Percentiles rank a stretch among this genome's conserved stretches.
Evolutionary conservation across 2,113 vertebrate species (phyloP).

Genomic region (Barbus barbus): DNA sequence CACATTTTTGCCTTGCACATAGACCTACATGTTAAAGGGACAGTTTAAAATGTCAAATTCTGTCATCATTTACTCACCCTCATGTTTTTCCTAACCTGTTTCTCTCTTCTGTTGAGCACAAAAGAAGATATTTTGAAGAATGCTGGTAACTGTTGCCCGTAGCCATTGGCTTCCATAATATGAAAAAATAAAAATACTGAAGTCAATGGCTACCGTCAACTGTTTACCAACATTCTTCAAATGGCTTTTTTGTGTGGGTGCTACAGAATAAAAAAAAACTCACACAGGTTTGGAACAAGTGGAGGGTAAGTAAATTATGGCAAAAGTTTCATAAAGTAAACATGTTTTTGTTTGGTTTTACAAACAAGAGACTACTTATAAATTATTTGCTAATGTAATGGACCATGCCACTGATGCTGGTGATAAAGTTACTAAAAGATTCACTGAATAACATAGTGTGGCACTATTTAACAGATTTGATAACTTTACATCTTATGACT

Average conservation of each 20-base stretch:
- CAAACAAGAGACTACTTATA: not conserved
- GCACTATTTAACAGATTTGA: slow-evolving; percentile 10
- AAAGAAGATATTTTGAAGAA: not conserved
- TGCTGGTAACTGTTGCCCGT: not conserved
- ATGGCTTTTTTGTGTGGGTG: not conserved
- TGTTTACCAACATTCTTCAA: too few relatives aligned
- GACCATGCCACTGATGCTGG: not conserved
- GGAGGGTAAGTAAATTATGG: too few relatives aligned
- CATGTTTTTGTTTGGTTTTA: not conserved
- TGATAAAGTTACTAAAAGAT: slow-evolving; percentile 14
- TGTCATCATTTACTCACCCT: not conserved
- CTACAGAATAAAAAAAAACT: not conserved
- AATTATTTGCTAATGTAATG: not conserved
- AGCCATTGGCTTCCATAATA: too few relatives aligned
- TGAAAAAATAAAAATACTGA: too few relatives aligned
- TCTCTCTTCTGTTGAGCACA: not conserved
- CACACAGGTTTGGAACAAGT: not conserved
- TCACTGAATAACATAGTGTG: not conserved
- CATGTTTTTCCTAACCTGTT: not conserved
- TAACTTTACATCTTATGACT: not conserved
- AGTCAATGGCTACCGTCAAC: too few relatives aligned
- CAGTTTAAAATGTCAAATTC: not conserved
- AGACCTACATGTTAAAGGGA: not conserved
- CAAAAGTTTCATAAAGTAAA: not conserved
- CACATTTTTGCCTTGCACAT: not conserved